Percentiles rank a stretch among this genome's conserved stretches.
phyloP scores from a whole-genome alignment of 2,113 vertebrate genomes.

The Porphyrio hochstetteri region DNA sequence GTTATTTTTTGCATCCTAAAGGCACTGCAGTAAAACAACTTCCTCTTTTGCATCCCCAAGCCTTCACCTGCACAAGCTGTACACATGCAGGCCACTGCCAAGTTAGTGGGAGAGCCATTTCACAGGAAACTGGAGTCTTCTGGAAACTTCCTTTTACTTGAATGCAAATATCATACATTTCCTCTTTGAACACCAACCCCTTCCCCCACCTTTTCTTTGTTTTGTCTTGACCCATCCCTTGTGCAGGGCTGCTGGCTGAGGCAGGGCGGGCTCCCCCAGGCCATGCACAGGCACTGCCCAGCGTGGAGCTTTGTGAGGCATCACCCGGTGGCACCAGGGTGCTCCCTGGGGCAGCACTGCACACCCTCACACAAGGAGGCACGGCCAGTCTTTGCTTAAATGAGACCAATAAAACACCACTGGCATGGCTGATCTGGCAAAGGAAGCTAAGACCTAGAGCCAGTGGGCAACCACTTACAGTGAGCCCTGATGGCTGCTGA shows the following conservation, averaged over 20 bases:
- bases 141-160: neutral
- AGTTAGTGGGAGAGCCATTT: neutral
- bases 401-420: neutral
- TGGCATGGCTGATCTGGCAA: rapidly evolving
- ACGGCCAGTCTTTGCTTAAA: neutral
- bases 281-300: rapidly evolving
- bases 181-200: neutral
- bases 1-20: neutral
- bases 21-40: neutral
- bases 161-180: neutral
- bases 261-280: rapidly evolving
- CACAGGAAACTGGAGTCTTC: conserved; percentile 19
- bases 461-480: neutral
- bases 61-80: conserved; percentile 29
- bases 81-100: neutral
- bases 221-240: neutral
- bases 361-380: neutral
- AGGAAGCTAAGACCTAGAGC: neutral
- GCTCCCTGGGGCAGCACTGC: neutral
- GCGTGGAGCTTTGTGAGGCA: rapidly evolving
- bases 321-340: neutral
- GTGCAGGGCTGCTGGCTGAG: neutral
- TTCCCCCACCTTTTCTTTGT: no score
- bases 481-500: neutral
- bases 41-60: conserved; percentile 18